These are phyloP conservation scores for Apostichopus californicus DNA, from an alignment of 35 echinoderm and acorn worm species.

Conservation along the genomic window DNA sequence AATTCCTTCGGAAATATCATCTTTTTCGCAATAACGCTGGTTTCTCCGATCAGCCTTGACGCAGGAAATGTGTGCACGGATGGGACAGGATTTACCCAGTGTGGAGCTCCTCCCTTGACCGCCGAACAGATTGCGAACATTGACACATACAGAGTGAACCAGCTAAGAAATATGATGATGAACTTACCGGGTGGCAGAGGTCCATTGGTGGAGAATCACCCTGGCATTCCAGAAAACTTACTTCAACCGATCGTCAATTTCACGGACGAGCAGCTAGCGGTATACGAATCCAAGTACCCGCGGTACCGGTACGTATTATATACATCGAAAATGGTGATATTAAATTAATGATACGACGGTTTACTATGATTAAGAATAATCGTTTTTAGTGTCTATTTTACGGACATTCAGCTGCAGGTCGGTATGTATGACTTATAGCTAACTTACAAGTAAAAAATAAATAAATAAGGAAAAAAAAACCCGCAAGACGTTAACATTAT, in stretches of 20 bases:
- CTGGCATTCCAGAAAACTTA: background rate
- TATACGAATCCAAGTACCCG: background rate
- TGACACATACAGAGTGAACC: background rate
- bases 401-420: no score
- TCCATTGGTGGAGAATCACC: background rate
- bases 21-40: background rate
- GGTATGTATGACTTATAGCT: no score
- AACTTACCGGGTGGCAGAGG: no score
- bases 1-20: background rate
- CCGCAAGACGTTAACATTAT: no score
- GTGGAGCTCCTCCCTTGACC: background rate
- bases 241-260: background rate
- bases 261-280: background rate
- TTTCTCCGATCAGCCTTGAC: background rate
- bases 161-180: background rate
- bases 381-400: no score
- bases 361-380: no score
- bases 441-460: no score
- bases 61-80: background rate
- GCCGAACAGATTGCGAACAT: background rate
- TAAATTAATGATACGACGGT: no score
- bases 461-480: no score
- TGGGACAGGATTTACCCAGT: background rate
- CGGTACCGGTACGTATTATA: background rate
- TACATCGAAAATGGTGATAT: no score